Evolutionary conservation across 2,797 vertebrate species (phyloP), one percentile per base, ranked within the genome.

Genomic region (Aulostomus chinensis): DNA sequence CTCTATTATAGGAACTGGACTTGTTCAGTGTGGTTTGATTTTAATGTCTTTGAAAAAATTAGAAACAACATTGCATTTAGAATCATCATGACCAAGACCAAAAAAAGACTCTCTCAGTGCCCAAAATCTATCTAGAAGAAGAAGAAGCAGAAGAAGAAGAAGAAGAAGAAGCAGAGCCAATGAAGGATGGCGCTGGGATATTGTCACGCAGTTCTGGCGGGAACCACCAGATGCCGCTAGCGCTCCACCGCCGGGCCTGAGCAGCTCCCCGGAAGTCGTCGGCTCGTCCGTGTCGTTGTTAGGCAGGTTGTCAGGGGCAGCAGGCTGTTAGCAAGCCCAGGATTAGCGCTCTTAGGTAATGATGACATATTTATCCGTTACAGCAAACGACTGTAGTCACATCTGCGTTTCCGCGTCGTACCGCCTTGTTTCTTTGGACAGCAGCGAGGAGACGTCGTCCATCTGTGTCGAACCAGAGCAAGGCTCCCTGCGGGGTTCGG

Each of bases 291-390:
- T 51, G 42, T 42, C 70, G 78, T 84, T 84, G 77, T 84, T 72
- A 78, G 68, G 71, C 53, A 67, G 78, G 82, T 87, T 85, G 78
- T 86, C 63, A 86, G 63, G 84, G 79, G 66, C 48, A 82, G 70
- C 66, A 10, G 7, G n/a, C 8, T 26, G 50, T 30, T 25, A 53
- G 53, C 71, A 43, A 45, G 33, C 53, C 26, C n/a, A 2, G 49
- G 58, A 72, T 80, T 78, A 69, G 17, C 5, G 29, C 39, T 58
- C 16, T 37, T 2, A 20, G 7, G 16, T 41, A 50, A 82, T 29
- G 45, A 84, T 78, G 78, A 56, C 40, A 61, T 32, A 21, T 43
- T 18, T 49, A 58, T 68, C n/a, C 10, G 37, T 25, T 1, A 37
- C 30, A 37, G 40, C 29, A 76, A 29, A 53, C 20, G 16, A 37